Evolutionary conservation across 2,888 invertebrate genomes (phyloP), one percentile per base, ranked within the genome.

Genomic region (Leptura quadrifasciata): DNA sequence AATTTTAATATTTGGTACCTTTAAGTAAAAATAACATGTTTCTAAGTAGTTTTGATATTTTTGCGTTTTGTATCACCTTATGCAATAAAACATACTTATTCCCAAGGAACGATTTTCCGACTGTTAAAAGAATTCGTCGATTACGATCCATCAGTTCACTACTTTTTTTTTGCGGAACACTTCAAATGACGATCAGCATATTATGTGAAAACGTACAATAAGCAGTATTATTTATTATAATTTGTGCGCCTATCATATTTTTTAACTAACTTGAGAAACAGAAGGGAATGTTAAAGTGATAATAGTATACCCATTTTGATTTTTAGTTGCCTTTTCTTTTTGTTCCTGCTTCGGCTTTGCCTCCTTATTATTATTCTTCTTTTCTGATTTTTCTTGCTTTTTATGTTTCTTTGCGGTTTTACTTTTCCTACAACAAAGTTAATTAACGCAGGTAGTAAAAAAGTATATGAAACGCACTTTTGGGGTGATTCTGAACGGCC

Each of bases 251-350:
- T n/a, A 24, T n/a, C 58, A 27, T 24, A 61, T 31, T 12, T 57
- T 61, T 65, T 75, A 80, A 82, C 80, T 81, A 81, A 80, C 80
- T 81, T 80, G 76, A 61, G 71, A 71, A 58, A 61, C 68, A 57
- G 52, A 75, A 55, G 82, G 79, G 75, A 85, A 82, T 82, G 80
- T 79, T 83, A 86, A 81, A 84, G 72, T 83, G 76, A 86, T 82
- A 78, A 82, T 82, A 57, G 79, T 84, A 85, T 86, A 87, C 87
- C 86, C 86, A 84, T 82, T 85, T 75, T 82, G 83, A 73, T 83
- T 83, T 73, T 85, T 86, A 79, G 79, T 58, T 27, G 80, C 8
- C 67, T 84, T 85, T 52, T 85, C 85, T 74, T 82, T 80, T 27
- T 73, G 60, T 27, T 85, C 84, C 10, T 75, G 77, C 75, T 82